Evolutionary conservation across 2,797 vertebrate genomes (phyloP).

Genomic region (Apogon talboti): DNA sequence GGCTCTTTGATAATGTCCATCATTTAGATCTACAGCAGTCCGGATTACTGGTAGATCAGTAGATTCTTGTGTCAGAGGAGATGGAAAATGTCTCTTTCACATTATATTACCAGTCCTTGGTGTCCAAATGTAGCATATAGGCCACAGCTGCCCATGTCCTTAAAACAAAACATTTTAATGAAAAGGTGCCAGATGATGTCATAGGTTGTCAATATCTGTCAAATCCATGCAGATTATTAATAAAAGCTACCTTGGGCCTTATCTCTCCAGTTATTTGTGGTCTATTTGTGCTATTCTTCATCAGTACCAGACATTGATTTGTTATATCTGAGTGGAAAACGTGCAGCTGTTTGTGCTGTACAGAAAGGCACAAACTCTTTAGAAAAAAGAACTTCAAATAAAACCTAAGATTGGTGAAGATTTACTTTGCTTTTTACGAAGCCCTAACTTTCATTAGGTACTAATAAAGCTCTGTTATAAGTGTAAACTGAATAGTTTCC

Average conservation of each 20-base stretch:
- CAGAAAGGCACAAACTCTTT: neutral
- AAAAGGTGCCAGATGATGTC: conserved; percentile 28
- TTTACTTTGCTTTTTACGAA: conserved; percentile 10
- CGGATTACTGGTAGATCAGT: conserved; percentile 16
- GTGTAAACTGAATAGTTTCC: neutral
- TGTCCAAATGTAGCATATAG: conserved; percentile 22
- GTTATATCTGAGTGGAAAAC: neutral
- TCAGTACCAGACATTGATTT: conserved; percentile 4
- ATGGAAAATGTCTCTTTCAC: conserved; percentile 10
- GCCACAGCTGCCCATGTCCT: conserved; percentile 11
- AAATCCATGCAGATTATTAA: conserved; percentile 5
- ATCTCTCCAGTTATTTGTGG: neutral
- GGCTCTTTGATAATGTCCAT: conserved; percentile 12
- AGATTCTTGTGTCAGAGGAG: conserved; percentile 16
- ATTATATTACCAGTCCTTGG: conserved; percentile 16
- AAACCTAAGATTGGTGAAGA: conserved; percentile 23
- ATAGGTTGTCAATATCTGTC: too few relatives aligned
- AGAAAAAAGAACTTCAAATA: conserved; percentile 18
- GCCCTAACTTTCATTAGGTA: conserved; percentile 1
- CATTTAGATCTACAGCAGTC: conserved; percentile 16
- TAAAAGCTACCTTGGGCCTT: conserved; percentile 29
- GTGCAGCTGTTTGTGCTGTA: neutral
- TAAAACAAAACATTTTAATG: conserved; percentile 17
- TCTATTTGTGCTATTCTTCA: conserved; percentile 23
- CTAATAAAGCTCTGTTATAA: conserved; percentile 6